Percentiles rank a stretch among this genome's conserved stretches.
These are phyloP conservation scores for Sander lucioperca DNA, from an alignment of 2,113 vertebrate species.

Conservation along the genomic window DNA sequence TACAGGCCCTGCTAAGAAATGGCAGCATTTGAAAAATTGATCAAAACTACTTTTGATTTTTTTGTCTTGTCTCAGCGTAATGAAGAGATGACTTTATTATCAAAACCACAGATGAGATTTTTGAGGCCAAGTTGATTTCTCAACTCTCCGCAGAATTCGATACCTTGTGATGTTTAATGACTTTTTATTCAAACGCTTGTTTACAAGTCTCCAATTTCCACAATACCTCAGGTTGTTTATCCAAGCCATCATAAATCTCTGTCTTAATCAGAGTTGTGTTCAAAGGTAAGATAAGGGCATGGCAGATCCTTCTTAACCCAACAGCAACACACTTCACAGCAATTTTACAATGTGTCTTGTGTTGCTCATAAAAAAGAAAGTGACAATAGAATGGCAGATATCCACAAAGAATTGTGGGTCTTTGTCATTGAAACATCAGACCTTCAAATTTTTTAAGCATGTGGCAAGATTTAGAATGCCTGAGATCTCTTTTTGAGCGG, in stretches of 20 bases:
- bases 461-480: slow-evolving; percentile 61
- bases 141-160: slow-evolving; percentile 56
- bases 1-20: not conserved
- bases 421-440: slow-evolving; percentile 58
- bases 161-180: slow-evolving; percentile 60
- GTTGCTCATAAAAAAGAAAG: slow-evolving; percentile 43
- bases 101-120: slow-evolving; percentile 44
- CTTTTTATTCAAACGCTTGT: slow-evolving; percentile 70
- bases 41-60: slow-evolving; percentile 55
- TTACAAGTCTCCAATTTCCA: slow-evolving; percentile 56
- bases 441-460: slow-evolving; percentile 37
- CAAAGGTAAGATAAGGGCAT: slow-evolving; percentile 77
- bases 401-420: slow-evolving; percentile 60
- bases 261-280: slow-evolving; percentile 73
- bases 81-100: slow-evolving; percentile 50
- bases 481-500: slow-evolving; percentile 54
- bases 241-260: slow-evolving; percentile 67
- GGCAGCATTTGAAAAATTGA: slow-evolving; percentile 64
- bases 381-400: slow-evolving; percentile 71
- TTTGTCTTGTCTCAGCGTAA: slow-evolving; percentile 32
- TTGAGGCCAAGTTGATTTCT: slow-evolving; percentile 50
- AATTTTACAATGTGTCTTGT: slow-evolving; percentile 63
- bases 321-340: slow-evolving; percentile 71
- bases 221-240: slow-evolving; percentile 77
- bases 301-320: slow-evolving; percentile 75